Conservation (phyloP, 2,888 invertebrate species). For the Watsonalla cultraria region DNA sequence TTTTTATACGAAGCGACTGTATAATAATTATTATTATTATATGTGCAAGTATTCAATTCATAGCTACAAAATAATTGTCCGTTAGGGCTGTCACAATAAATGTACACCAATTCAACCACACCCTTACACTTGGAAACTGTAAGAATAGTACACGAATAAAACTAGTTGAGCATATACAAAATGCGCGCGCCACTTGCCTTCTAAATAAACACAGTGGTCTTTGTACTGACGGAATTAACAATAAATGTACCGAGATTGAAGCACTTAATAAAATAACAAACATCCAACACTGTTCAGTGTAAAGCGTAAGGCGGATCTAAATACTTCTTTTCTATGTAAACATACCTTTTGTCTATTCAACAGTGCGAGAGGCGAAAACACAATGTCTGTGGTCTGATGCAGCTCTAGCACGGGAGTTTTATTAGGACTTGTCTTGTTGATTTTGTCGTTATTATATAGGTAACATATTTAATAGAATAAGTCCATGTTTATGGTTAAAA, state of each 20-base stretch:
- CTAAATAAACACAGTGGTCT: constrained; percentile 50
- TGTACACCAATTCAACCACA: constrained; percentile 10
- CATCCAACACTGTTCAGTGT: constrained; percentile 59
- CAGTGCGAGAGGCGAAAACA: constrained; percentile 39
- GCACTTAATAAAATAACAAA: constrained; percentile 71
- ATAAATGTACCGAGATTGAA: constrained; percentile 62
- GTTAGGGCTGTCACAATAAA: constrained; percentile 12
- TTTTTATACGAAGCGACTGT: too few relatives aligned
- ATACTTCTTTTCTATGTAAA: constrained; percentile 60
- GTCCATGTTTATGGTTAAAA: too few relatives aligned
- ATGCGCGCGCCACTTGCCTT: constrained; percentile 37
- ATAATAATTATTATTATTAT: too few relatives aligned
- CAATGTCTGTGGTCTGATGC: constrained; percentile 29
- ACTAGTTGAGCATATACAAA: constrained; percentile 28
- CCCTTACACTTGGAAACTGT: constrained; percentile 22
- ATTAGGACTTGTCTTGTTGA: too few relatives aligned
- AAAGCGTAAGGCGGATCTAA: constrained; percentile 48
- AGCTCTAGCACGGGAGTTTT: constrained; percentile 1
- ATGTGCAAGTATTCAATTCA: too few relatives aligned
- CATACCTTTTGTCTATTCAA: constrained; percentile 69
- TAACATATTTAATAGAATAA: too few relatives aligned
- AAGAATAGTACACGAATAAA: constrained; percentile 42
- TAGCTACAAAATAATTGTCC: too few relatives aligned
- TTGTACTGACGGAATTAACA: constrained; percentile 59
- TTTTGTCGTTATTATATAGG: too few relatives aligned